Percentiles rank a stretch among this genome's conserved stretches.
phyloP scores from a whole-genome alignment of 2,113 vertebrate species.

The Cichladusa arquata region DNA sequence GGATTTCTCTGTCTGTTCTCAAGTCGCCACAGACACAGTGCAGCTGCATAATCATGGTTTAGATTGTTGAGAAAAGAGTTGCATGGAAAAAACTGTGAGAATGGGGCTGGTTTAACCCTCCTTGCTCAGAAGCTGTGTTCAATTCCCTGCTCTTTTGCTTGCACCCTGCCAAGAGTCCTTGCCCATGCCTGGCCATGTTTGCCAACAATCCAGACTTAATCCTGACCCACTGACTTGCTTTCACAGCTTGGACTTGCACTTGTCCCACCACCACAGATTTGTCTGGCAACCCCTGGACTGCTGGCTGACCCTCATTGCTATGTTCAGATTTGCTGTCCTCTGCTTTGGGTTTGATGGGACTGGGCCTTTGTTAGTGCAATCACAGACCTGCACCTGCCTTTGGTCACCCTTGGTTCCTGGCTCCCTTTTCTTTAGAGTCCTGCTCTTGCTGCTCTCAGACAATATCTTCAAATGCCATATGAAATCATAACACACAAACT shows the following conservation, averaged over 20 bases:
- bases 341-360: neutral
- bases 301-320: neutral
- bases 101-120: neutral
- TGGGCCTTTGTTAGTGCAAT: neutral
- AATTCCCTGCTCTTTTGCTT: neutral
- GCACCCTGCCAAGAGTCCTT: neutral
- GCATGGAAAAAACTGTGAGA: neutral
- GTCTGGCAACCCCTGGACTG: neutral
- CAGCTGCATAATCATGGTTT: neutral
- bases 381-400: neutral
- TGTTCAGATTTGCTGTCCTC: neutral
- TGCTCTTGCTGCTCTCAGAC: neutral
- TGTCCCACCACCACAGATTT: neutral
- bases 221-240: neutral
- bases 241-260: neutral
- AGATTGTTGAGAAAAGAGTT: neutral
- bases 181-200: neutral
- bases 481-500: neutral
- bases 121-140: neutral
- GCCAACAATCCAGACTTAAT: neutral
- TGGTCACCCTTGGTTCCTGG: neutral
- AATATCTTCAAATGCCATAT: neutral
- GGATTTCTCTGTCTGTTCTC: neutral
- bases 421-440: neutral
- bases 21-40: rapidly evolving